Evolutionary conservation across 2,797 vertebrate genomes (phyloP), one percentile per base, ranked within the genome.

Genomic region (Acipenser ruthenus): DNA sequence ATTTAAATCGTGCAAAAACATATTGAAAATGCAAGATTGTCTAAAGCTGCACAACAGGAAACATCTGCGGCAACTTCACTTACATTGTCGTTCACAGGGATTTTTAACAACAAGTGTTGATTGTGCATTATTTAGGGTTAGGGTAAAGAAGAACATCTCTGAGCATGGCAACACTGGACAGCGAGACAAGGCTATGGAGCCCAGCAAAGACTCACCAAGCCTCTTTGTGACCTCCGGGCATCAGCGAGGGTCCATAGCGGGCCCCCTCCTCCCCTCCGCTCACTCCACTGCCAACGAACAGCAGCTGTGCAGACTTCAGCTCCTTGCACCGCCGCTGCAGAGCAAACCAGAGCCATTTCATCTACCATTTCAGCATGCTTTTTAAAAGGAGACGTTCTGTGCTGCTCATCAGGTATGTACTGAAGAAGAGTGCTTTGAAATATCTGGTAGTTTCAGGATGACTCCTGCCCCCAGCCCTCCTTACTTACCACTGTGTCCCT

Each of bases 251-350:
- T 60, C 97, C 97, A 0, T 95, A 90, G 1, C 96, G 90, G 7
- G 97, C 97, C 8, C 97, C 96, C 0, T 99, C 97, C 78, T 99
- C 97, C 59, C 96, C 97, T 1, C 97, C 97, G 7, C 97, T 99
- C 8, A 99, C 96, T 6, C 97, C 97, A 0, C 97, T 99, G 5
- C 97, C 97, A 0, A 99, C 96, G 79, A 98, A 99, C 65, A 99
- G 78, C 76, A 99, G 81, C 8, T 89, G 89, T 73, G 96, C 96
- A 72, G 87, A 87, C 70, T 84, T 87, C 48, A 99, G 86, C 13
- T 90, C 93, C 72, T 77, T 89, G 78, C 96, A 99, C 6, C 97
- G 90, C 50, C 95, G 92, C 97, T 99, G 79, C 15, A 71, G 50
- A 15, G 71, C 23, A 66, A 5, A 4, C 15, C 66, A 51, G 18